A percentile compares a stretch with the other conserved stretches of the same genome.
These are phyloP conservation scores for Leptinotarsa tumamoca DNA, from an alignment of 2,888 invertebrate genomes.

Conservation along the genomic window DNA sequence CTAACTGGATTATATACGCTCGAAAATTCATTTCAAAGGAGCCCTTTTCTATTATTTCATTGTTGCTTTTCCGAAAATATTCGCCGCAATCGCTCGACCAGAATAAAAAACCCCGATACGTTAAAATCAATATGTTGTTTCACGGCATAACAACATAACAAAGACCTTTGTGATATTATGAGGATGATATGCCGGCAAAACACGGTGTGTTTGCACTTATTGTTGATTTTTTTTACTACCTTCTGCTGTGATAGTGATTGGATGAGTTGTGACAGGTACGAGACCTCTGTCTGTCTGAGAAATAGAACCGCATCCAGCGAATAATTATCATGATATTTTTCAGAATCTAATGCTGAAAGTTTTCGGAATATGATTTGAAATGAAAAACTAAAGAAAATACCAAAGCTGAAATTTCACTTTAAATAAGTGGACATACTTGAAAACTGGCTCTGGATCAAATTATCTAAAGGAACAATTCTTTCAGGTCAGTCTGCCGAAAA, in stretches of 20 bases:
- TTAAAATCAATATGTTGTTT: conserved; percentile 41
- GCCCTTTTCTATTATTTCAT: conserved; percentile 45
- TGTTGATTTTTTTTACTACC: conserved; percentile 10
- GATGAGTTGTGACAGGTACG: background rate
- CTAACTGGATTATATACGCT: conserved; percentile 46
- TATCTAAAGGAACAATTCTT: too few relatives aligned
- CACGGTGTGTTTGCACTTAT: conserved; percentile 8
- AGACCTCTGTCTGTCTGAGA: background rate
- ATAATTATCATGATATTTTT: too few relatives aligned
- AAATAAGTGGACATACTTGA: too few relatives aligned
- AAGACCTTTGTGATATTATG: conserved; percentile 28
- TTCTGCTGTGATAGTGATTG: background rate
- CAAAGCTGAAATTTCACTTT: too few relatives aligned
- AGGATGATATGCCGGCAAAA: conserved; percentile 4
- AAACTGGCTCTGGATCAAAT: too few relatives aligned
- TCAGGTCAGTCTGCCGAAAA: too few relatives aligned
- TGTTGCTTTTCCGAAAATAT: conserved; percentile 44
- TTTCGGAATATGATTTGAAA: too few relatives aligned
- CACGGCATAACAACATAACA: conserved; percentile 34
- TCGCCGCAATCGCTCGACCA: conserved; percentile 32
- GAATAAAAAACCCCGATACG: conserved; percentile 28
- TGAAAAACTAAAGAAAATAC: too few relatives aligned
- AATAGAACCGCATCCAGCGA: background rate
- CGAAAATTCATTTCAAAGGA: conserved; percentile 31
- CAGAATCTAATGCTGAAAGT: too few relatives aligned